Conservation (phyloP, 1,140 invertebrate species). For the Pissodes strobi region DNA sequence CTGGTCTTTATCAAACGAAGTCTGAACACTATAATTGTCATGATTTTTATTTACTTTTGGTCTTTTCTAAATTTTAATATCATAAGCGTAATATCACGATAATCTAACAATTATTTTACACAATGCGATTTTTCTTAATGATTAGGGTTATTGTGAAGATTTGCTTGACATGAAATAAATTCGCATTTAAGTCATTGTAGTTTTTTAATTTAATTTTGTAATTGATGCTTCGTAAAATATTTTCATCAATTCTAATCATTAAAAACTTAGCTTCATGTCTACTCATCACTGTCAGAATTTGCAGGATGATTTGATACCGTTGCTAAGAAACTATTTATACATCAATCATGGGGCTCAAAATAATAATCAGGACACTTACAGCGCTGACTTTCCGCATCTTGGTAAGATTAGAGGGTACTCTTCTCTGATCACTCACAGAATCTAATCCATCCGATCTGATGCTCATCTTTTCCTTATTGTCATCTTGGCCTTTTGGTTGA, state of each 20-base stretch:
- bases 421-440: slow-evolving; percentile 82
- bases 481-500: slow-evolving; percentile 81
- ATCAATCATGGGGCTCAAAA: slow-evolving; percentile 39
- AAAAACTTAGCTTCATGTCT: no score
- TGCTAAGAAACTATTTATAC: no score
- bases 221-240: no score
- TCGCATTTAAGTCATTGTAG: neutral
- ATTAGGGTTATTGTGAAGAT: no score
- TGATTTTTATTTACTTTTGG: slow-evolving; percentile 51
- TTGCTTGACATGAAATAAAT: no score
- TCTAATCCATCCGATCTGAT: slow-evolving; percentile 83
- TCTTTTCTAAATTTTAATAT: slow-evolving; percentile 2
- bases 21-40: slow-evolving; percentile 57
- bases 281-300: no score
- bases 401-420: slow-evolving; percentile 60
- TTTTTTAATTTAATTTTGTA: neutral
- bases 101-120: no score
- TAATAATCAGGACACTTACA: slow-evolving; percentile 69
- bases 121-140: no score
- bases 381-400: slow-evolving; percentile 88
- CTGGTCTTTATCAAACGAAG: slow-evolving; percentile 44
- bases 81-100: no score
- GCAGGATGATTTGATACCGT: no score
- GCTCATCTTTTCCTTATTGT: slow-evolving; percentile 88
- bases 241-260: no score